Conservation (phyloP, 2,888 invertebrate species). For the Eristalinus sepulchralis region DNA sequence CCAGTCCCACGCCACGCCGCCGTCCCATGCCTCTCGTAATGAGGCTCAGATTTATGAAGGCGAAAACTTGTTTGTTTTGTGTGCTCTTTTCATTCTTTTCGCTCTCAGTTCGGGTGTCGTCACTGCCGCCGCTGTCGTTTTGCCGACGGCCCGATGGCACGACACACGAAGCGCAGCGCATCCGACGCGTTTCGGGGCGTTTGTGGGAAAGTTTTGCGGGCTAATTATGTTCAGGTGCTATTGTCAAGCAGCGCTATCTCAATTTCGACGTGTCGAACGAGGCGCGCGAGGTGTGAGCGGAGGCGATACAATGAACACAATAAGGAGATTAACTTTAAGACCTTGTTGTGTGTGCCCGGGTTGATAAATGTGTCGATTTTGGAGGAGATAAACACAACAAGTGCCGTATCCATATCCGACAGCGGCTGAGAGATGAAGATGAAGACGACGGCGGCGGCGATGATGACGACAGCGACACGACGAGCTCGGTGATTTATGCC, state of each 20-base stretch:
- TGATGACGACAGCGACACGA: slow-evolving; percentile 36
- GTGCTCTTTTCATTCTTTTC: background rate
- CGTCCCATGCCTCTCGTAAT: slow-evolving; percentile 32
- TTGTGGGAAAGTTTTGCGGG: slow-evolving; percentile 30
- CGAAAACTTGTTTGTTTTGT: slow-evolving; percentile 47
- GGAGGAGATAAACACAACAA: slow-evolving; percentile 61
- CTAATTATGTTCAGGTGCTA: slow-evolving; percentile 58
- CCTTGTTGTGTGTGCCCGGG: slow-evolving; percentile 59
- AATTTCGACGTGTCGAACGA: slow-evolving; percentile 50
- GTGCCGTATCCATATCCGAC: slow-evolving; percentile 58
- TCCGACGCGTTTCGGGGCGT: background rate
- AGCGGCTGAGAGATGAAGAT: background rate
- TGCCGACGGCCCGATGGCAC: slow-evolving; percentile 48
- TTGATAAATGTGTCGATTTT: slow-evolving; percentile 70
- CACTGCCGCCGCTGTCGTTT: background rate
- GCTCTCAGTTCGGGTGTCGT: background rate
- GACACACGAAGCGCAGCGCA: background rate
- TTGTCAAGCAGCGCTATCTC: slow-evolving; percentile 66
- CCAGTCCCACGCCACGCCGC: slow-evolving; percentile 7
- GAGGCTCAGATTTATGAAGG: slow-evolving; percentile 65
- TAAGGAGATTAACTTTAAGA: slow-evolving; percentile 66
- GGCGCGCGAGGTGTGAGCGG: background rate
- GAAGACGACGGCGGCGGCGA: background rate
- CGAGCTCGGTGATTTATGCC: slow-evolving; percentile 61
- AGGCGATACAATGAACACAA: slow-evolving; percentile 55